Base-by-base conservation (phyloP, 2,797 vertebrate species). In the Eidolon dupreanum region DNA sequence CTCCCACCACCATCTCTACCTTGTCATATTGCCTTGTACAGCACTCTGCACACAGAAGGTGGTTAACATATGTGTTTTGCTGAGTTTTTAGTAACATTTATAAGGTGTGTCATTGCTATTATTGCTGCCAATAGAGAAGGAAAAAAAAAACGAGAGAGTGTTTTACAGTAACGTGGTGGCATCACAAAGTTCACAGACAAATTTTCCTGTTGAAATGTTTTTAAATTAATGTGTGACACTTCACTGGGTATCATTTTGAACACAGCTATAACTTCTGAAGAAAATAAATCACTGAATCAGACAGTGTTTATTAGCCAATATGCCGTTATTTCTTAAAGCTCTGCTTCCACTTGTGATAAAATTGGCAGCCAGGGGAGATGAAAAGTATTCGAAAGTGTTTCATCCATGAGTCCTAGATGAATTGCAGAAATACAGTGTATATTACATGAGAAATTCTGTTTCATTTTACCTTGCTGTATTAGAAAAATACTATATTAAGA, bases 151-250 rank as follows among this genome's bases (percentile, higher is more conserved):
- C 26, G 13, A 49, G 57, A 57, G 57, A 8, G 49, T n/a, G 36
- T 36, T 96, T 84, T 78, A 85, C 28, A 84, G 65, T 38, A 81
- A 79, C 4, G 19, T 71, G 26, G 57, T 63, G 24, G n/a, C 24
- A 33, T 83, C 83, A 46, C 68, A 95, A 88, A 93, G 51, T 68
- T 87, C 92, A 79, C 36, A 59, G 96, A 91, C 59, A 88, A 57
- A 95, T 96, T 78, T 88, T 86, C 82, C 70, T 96, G 65, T 57
- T 86, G 93, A 96, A 92, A 87, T 82, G 88, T 91, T 96, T 95
- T 93, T 94, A 95, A 97, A 96, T 97, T 89, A 97, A 97, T 82
- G 79, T 59, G 61, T 87, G 93, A 82, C 83, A 93, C 93, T 93
- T 96, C 38, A 33, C 71, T 97, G 96, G 83, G 46, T 88, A 82